phyloP scores from a whole-genome alignment of 2,888 invertebrate genomes.

The Epinotia bilunana region DNA sequence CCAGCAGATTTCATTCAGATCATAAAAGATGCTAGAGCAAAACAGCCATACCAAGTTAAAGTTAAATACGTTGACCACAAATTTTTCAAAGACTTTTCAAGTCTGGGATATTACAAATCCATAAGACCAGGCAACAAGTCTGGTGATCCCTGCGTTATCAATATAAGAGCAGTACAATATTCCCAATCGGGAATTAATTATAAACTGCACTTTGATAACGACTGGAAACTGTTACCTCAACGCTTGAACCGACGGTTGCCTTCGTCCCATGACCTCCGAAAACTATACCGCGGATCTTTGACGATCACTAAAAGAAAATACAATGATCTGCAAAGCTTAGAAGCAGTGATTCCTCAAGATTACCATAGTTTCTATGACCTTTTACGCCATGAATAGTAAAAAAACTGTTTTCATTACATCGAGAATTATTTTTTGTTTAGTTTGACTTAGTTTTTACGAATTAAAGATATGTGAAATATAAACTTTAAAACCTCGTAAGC shows the following conservation, averaged over 20 bases:
- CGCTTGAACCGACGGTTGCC: conserved; percentile 11
- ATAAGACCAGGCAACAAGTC: conserved; percentile 21
- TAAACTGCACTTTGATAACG: conserved; percentile 23
- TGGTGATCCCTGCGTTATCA: conserved; percentile 14
- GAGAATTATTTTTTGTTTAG: neutral
- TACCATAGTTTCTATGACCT: conserved; percentile 29
- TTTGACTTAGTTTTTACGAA: neutral
- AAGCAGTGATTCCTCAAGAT: conserved; percentile 23
- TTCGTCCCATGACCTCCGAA: conserved; percentile 7
- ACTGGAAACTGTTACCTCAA: conserved; percentile 26
- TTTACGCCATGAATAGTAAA: conserved; percentile 20
- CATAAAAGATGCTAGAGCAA: neutral
- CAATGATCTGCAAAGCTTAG: conserved; percentile 24
- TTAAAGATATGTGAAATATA: conserved; percentile 6
- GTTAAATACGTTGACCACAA: neutral
- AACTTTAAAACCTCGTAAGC: conserved; percentile 3
- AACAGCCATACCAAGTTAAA: neutral
- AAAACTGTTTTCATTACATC: neutral
- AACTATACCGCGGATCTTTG: conserved; percentile 3
- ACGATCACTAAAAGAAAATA: conserved; percentile 12
- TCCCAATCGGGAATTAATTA: conserved; percentile 23
- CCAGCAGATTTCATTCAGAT: neutral
- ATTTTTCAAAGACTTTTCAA: conserved; percentile 4
- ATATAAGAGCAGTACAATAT: conserved; percentile 20
- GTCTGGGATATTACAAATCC: conserved; percentile 18